Conservation (phyloP, 2,888 invertebrate species). For the Ypsolopha sequella region DNA sequence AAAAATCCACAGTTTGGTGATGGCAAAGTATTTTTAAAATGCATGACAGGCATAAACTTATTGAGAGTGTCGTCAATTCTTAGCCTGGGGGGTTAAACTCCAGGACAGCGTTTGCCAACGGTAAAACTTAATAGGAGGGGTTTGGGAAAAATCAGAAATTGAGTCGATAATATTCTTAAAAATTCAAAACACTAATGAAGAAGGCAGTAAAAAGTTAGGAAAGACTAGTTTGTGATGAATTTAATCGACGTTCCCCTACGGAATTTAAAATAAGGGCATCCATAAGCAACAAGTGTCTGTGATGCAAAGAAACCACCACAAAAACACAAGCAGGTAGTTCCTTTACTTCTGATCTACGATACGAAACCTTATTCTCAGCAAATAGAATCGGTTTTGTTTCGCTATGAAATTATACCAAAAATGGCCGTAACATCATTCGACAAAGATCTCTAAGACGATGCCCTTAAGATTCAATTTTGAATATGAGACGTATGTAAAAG, state of each 20-base stretch:
- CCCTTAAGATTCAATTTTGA: constrained; percentile 12
- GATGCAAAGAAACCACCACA: constrained; percentile 57
- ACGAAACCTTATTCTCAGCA: background rate
- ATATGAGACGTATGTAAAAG: background rate
- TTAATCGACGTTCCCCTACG: constrained; percentile 18
- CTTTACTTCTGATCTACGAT: background rate
- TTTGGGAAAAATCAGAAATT: no score
- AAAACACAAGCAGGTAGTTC: constrained; percentile 57
- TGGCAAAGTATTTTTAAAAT: background rate
- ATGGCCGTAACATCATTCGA: constrained; percentile 22
- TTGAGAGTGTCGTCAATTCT: no score
- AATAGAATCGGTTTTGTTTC: constrained; percentile 51
- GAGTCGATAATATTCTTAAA: no score
- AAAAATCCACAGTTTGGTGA: background rate
- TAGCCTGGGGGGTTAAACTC: no score
- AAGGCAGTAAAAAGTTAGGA: background rate
- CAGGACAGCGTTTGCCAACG: no score
- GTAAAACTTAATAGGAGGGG: no score
- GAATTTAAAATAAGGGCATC: constrained; percentile 40
- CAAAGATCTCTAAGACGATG: constrained; percentile 31
- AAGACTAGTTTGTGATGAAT: background rate
- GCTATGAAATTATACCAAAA: constrained; percentile 26
- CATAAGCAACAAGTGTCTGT: constrained; percentile 63
- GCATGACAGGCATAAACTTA: background rate
- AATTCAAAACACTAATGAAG: background rate